These are phyloP conservation scores for Leptinotarsa peninsularis DNA, from an alignment of 2,888 invertebrate species.

Conservation along the genomic window DNA sequence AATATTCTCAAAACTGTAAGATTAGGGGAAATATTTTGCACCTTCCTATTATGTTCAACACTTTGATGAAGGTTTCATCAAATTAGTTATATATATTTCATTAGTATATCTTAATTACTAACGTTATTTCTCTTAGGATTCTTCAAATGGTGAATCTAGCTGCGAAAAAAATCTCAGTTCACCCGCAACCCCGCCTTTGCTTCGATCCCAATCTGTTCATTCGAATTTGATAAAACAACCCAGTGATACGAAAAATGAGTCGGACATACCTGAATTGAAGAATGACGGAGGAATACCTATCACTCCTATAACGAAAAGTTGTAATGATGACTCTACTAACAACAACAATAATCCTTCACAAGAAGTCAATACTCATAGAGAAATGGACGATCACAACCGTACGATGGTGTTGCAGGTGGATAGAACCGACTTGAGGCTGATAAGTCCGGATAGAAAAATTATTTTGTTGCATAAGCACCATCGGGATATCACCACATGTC, in stretches of 20 bases:
- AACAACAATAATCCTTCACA: conserved; percentile 33
- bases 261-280: background rate
- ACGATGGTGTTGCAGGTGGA: conserved; percentile 96
- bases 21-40: too few relatives aligned
- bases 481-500: conserved; percentile 89
- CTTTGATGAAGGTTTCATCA: background rate
- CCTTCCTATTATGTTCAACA: too few relatives aligned
- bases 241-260: conserved; percentile 21
- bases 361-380: conserved; percentile 42
- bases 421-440: conserved; percentile 85
- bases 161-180: conserved; percentile 39
- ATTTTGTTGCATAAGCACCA: conserved; percentile 88
- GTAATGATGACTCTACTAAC: conserved; percentile 29
- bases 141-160: conserved; percentile 50
- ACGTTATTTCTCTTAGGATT: conserved; percentile 47
- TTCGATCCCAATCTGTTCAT: conserved; percentile 54
- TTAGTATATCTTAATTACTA: too few relatives aligned
- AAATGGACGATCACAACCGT: conserved; percentile 79
- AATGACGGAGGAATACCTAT: background rate
- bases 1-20: too few relatives aligned
- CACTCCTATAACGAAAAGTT: conserved; percentile 12
- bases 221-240: conserved; percentile 43
- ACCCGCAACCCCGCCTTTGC: conserved; percentile 43
- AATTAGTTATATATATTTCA: background rate
- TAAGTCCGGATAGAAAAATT: conserved; percentile 93